Conservation (phyloP, 2,888 invertebrate species). For the Dorcus parallelipipedus region DNA sequence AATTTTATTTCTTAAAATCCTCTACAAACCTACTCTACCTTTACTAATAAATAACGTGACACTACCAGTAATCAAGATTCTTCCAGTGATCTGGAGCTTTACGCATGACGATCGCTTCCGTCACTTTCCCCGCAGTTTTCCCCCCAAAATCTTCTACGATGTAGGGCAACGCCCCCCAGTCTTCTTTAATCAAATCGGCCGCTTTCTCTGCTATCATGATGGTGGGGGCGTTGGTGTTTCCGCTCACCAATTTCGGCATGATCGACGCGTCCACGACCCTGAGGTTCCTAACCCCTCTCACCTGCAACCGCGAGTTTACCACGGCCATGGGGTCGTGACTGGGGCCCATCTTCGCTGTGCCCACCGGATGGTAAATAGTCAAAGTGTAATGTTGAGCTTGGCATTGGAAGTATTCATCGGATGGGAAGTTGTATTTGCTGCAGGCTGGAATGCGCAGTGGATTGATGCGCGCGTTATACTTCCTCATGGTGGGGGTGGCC, state of each 20-base stretch:
- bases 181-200: conserved; percentile 84
- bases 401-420: conserved; percentile 76
- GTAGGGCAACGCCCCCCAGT: conserved; percentile 55
- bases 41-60: not conserved
- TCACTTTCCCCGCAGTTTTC: not conserved
- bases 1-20: not conserved
- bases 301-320: conserved; percentile 68
- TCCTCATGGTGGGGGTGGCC: conserved; percentile 58
- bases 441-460: conserved; percentile 66
- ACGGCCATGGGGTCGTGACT: conserved; percentile 58
- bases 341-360: conserved; percentile 80
- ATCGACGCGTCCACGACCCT: conserved; percentile 82
- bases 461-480: conserved; percentile 63
- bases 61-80: conserved; percentile 13
- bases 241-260: conserved; percentile 85
- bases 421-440: conserved; percentile 57
- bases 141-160: not conserved
- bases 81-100: conserved; percentile 3
- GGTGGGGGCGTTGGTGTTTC: conserved; percentile 85
- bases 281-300: conserved; percentile 73
- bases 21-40: not conserved
- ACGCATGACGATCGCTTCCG: conserved; percentile 2
- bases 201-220: conserved; percentile 92
- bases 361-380: conserved; percentile 79
- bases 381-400: conserved; percentile 70